Conservation (phyloP, 1,140 invertebrate genomes). For the Cardiocondyla obscurior region DNA sequence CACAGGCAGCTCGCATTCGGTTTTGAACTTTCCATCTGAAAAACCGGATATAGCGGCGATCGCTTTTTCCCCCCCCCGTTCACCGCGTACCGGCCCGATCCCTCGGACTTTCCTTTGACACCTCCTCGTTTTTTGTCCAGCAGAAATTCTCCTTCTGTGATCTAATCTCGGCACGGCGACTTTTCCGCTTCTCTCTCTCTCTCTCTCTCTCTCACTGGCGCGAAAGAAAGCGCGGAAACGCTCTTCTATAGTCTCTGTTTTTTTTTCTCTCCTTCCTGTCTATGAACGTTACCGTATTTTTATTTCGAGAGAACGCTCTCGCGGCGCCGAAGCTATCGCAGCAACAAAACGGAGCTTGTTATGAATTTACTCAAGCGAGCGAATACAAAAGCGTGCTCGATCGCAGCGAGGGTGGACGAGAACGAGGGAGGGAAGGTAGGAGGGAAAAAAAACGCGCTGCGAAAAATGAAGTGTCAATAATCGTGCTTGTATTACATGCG, state of each 20-base stretch:
- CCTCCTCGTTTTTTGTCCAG: constrained; percentile 38
- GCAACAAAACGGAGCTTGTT: constrained; percentile 23
- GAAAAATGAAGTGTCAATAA: constrained; percentile 35
- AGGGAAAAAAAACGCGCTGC: background rate
- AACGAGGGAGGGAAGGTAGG: too few relatives aligned
- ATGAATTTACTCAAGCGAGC: constrained; percentile 42
- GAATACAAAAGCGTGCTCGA: constrained; percentile 2
- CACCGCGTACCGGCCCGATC: background rate
- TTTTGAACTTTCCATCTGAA: constrained; percentile 64
- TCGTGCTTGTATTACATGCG: background rate
- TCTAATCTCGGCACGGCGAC: constrained; percentile 41
- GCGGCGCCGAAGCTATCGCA: background rate
- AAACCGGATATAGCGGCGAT: constrained; percentile 62
- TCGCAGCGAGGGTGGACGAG: background rate
- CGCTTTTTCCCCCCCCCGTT: constrained; percentile 21
- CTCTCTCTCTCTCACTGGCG: background rate
- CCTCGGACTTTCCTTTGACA: constrained; percentile 41
- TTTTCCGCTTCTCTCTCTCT: constrained; percentile 35
- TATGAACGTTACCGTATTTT: constrained; percentile 17
- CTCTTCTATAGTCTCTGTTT: background rate
- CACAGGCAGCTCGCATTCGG: constrained; percentile 38
- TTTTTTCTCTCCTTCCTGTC: background rate
- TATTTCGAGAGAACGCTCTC: constrained; percentile 6
- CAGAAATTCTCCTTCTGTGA: constrained; percentile 23
- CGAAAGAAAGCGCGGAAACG: constrained; percentile 2